These are phyloP conservation scores for Holacanthella duospinosa DNA, from an alignment of 2,888 invertebrate species.

Conservation along the genomic window DNA sequence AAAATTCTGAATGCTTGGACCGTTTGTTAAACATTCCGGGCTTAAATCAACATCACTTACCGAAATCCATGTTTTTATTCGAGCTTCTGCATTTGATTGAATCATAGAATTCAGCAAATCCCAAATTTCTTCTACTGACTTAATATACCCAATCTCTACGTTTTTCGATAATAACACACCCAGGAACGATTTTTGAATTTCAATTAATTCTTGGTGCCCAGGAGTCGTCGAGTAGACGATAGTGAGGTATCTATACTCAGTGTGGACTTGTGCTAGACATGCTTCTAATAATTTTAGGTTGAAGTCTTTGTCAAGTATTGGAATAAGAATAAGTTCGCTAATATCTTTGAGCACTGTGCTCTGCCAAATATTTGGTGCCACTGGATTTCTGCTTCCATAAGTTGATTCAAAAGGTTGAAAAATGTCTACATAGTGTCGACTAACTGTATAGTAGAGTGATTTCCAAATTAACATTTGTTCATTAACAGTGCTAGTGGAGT, in stretches of 20 bases:
- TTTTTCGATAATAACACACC: neutral
- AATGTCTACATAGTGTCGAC: neutral
- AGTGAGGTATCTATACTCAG: neutral
- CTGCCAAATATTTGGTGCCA: neutral
- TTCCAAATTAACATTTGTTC: neutral
- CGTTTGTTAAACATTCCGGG: neutral
- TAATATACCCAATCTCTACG: neutral
- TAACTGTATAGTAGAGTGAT: neutral
- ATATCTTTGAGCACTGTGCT: neutral
- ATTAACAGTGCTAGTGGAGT: no score
- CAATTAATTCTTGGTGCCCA: neutral
- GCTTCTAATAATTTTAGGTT: no score
- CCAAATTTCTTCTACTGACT: neutral
- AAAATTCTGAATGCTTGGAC: neutral
- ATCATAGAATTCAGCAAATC: neutral
- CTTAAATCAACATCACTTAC: neutral
- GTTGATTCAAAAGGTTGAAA: neutral
- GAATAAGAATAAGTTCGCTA: neutral
- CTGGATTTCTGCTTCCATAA: neutral
- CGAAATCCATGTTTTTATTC: neutral
- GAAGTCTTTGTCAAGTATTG: neutral
- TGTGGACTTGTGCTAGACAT: no score
- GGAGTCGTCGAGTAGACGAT: neutral
- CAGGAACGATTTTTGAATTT: neutral
- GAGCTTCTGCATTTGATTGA: neutral